Conservation (phyloP, 2,888 invertebrate genomes). For the Morinoia aosen region DNA sequence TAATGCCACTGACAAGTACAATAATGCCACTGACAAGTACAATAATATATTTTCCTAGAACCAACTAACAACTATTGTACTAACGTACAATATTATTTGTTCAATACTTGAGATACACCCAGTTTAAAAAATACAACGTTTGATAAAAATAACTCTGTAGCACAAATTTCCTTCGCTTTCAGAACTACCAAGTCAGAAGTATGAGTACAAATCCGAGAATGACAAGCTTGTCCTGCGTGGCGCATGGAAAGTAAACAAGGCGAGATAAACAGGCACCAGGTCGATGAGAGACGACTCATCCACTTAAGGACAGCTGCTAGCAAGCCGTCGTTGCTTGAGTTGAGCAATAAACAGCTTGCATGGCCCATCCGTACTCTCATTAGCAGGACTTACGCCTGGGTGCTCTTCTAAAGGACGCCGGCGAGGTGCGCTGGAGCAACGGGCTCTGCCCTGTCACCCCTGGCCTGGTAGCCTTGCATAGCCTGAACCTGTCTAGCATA, state of each 20-base stretch:
- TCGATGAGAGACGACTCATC: conserved; percentile 14
- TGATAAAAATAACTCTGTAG: background rate
- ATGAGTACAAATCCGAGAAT: background rate
- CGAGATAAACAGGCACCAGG: conserved; percentile 2
- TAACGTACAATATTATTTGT: background rate
- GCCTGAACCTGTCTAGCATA: background rate
- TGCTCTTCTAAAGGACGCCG: conserved; percentile 24
- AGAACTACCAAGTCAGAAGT: background rate
- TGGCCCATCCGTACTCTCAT: conserved; percentile 50
- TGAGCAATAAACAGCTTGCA: conserved; percentile 36
- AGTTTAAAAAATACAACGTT: background rate
- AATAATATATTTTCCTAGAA: too few relatives aligned
- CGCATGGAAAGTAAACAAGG: background rate
- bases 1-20: too few relatives aligned
- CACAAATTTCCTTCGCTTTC: background rate
- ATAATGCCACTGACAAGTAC: too few relatives aligned
- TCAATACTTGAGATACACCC: background rate
- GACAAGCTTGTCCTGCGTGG: background rate
- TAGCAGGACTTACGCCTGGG: conserved; percentile 21
- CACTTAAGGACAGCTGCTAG: conserved; percentile 9
- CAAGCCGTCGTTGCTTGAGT: conserved; percentile 26
- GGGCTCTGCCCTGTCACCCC: background rate
- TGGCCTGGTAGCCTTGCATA: background rate
- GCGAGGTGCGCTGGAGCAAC: background rate
- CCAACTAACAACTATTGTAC: too few relatives aligned